Conservation (phyloP, 30 jellyfish, hydroid and myxozoan species). For the Nemopilema nomurai region DNA sequence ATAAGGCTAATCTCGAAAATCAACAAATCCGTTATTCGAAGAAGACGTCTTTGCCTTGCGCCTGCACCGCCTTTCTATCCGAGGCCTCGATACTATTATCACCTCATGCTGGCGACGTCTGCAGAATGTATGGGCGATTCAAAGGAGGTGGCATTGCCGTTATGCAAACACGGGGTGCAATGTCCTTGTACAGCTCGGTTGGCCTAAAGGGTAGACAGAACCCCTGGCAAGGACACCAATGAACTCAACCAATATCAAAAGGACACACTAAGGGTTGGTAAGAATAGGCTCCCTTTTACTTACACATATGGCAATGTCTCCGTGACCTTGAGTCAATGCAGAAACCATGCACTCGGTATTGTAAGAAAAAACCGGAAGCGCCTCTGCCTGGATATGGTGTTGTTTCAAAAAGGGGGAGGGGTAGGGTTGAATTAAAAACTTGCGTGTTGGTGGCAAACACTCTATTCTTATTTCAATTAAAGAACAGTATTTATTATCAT, state of each 20-base stretch:
- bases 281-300: neutral
- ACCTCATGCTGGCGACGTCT: conserved; percentile 55
- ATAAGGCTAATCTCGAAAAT: conserved; percentile 35
- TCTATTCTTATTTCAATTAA: too few species aligned
- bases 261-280: neutral
- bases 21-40: conserved; percentile 31
- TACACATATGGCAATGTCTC: too few species aligned
- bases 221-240: neutral
- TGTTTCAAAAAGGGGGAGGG: neutral
- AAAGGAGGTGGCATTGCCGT: conserved; percentile 16
- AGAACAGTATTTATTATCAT: too few species aligned
- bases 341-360: too few species aligned
- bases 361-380: too few species aligned
- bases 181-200: neutral
- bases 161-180: neutral
- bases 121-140: conserved; percentile 30
- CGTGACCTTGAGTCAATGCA: too few species aligned
- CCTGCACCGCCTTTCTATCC: conserved; percentile 32
- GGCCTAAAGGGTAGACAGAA: neutral
- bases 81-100: conserved; percentile 41
- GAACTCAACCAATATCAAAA: neutral
- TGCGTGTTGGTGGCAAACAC: too few species aligned
- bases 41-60: neutral
- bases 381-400: neutral
- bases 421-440: too few species aligned